Percentiles rank a stretch among this genome's conserved stretches.
Evolutionary conservation across 2,888 invertebrate genomes (phyloP).

Genomic region (Sepiola atlantica): DNA sequence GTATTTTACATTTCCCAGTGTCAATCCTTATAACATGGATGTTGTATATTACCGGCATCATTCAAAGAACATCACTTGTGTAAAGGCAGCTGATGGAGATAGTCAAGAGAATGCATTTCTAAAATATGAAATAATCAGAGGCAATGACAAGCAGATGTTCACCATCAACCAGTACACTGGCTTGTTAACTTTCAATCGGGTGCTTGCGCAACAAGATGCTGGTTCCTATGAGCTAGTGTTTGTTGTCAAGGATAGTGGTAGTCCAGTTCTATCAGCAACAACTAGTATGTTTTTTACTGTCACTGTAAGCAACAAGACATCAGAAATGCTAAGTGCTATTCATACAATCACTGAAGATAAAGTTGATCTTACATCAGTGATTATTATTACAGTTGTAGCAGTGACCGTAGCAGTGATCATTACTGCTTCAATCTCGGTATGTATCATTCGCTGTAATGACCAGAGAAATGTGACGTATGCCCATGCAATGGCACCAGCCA

Average conservation of each 20-base stretch:
- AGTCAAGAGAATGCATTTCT: conserved; percentile 32
- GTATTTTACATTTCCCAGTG: conserved; percentile 22
- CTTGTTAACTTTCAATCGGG: not conserved
- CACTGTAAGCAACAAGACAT: conserved; percentile 10
- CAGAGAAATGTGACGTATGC: not conserved
- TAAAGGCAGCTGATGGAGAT: conserved; percentile 32
- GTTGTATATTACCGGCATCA: conserved; percentile 32
- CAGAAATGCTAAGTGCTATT: not conserved
- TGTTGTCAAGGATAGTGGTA: not conserved
- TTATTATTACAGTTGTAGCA: not conserved
- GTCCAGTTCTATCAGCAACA: conserved; percentile 14
- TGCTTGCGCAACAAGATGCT: conserved; percentile 20
- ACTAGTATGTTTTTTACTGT: not conserved
- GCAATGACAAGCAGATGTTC: conserved; percentile 22
- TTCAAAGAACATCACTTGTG: not conserved
- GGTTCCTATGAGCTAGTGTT: conserved; percentile 10
- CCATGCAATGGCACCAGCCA: not conserved
- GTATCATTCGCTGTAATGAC: conserved; percentile 10
- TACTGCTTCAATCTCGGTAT: not conserved
- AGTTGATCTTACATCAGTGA: conserved; percentile 32
- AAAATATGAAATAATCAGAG: conserved; percentile 22
- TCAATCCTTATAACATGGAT: not conserved
- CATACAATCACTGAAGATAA: not conserved
- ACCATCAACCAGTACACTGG: conserved; percentile 10
- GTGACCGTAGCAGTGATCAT: not conserved